These are phyloP conservation scores for Pomacea maculata DNA, from an alignment of 1,140 invertebrate genomes.

Conservation along the genomic window DNA sequence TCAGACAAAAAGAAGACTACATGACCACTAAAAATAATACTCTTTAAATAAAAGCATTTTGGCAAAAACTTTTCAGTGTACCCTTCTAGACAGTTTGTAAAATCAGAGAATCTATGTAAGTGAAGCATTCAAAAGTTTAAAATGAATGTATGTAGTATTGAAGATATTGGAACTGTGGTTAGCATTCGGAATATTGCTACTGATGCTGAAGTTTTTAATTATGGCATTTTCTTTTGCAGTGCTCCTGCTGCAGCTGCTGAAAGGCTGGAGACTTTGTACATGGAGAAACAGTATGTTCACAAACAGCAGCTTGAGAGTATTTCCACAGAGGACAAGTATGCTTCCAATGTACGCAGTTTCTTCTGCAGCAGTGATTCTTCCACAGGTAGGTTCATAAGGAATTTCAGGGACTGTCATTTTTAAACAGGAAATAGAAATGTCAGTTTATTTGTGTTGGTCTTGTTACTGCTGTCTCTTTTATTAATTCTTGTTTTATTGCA, in stretches of 20 bases:
- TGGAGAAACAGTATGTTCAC: neutral
- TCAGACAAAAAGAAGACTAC: neutral
- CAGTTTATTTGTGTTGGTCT: neutral
- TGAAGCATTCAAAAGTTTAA: too few relatives aligned
- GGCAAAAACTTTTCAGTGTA: too few relatives aligned
- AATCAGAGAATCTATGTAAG: too few relatives aligned
- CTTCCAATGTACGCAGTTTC: constrained; percentile 52
- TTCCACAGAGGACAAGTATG: constrained; percentile 41
- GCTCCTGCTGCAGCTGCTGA: constrained; percentile 30
- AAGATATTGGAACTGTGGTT: too few relatives aligned
- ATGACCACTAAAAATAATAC: neutral
- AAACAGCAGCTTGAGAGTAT: constrained; percentile 18
- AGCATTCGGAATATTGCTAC: too few relatives aligned
- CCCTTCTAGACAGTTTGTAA: too few relatives aligned
- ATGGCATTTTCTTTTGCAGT: constrained; percentile 24
- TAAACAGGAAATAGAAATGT: neutral
- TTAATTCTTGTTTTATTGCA: neutral
- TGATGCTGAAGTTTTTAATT: neutral
- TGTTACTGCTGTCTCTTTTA: neutral
- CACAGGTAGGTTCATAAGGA: constrained; percentile 32
- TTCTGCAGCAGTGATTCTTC: constrained; percentile 58
- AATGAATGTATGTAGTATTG: too few relatives aligned
- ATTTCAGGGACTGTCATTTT: too few relatives aligned
- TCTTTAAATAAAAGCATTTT: too few relatives aligned
- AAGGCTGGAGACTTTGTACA: constrained; percentile 21